Conservation (phyloP, 2,113 vertebrate species). For the Larimichthys crocea region DNA sequence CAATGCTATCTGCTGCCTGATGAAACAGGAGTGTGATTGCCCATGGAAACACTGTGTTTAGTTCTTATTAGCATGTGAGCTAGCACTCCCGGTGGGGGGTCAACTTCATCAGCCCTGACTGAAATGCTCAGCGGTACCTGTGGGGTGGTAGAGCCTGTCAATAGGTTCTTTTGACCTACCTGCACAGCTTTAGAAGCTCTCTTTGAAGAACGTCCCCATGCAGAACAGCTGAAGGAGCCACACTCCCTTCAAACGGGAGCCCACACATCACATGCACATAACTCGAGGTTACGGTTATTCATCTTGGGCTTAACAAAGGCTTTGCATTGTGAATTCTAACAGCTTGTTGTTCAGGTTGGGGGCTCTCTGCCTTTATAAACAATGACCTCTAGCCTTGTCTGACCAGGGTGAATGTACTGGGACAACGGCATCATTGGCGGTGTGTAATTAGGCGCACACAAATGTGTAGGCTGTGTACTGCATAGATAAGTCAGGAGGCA, state of each 20-base stretch:
- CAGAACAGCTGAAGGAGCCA: constrained; percentile 2
- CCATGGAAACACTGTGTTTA: constrained; percentile 57
- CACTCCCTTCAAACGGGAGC: neutral
- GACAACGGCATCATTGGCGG: neutral
- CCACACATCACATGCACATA: neutral
- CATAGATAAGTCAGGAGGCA: neutral
- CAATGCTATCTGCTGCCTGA: constrained; percentile 60
- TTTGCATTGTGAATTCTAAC: neutral
- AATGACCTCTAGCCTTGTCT: neutral
- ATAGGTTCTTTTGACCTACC: constrained; percentile 43
- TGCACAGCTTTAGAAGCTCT: constrained; percentile 11
- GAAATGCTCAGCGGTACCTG: constrained; percentile 19
- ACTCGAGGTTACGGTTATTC: neutral
- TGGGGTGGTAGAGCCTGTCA: constrained; percentile 45
- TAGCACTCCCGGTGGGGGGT: constrained; percentile 36
- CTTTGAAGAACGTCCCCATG: constrained; percentile 32
- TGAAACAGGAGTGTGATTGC: constrained; percentile 40
- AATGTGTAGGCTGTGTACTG: neutral
- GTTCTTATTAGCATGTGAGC: constrained; percentile 55
- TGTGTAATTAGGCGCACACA: neutral
- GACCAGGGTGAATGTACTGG: neutral
- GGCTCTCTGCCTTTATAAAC: neutral
- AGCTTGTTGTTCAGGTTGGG: neutral
- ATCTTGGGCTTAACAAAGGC: neutral
- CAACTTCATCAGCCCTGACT: constrained; percentile 30